Conservation (phyloP, 2,113 vertebrate genomes). For the Boulengeromyrus knoepffleri region DNA sequence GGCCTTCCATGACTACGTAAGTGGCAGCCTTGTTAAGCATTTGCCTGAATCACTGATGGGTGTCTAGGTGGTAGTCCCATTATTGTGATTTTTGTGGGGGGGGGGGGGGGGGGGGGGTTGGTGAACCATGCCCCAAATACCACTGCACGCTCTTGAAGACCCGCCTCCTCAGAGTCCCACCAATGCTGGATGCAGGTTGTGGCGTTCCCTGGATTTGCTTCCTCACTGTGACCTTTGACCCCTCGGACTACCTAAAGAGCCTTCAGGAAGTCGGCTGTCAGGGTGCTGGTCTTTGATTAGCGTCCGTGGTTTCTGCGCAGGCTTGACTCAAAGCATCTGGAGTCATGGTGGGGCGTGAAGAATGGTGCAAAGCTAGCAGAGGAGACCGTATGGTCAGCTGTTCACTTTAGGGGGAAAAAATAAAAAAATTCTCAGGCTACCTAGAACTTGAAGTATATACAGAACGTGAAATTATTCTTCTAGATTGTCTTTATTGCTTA, state of each 20-base stretch:
- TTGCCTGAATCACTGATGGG: not conserved
- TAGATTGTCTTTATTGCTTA: not conserved
- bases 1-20: constrained; percentile 83
- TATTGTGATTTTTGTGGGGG: not conserved
- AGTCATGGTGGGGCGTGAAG: constrained; percentile 3
- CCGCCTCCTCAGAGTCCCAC: not conserved
- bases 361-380: constrained; percentile 11
- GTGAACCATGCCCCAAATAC: not conserved
- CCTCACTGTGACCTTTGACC: constrained; percentile 34
- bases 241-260: constrained; percentile 33
- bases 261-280: constrained; percentile 41
- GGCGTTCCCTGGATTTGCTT: constrained; percentile 32
- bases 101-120: too few relatives aligned
- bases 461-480: not conserved
- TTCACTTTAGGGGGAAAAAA: constrained; percentile 31
- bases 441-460: not conserved
- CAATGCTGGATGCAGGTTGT: not conserved
- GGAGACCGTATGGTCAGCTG: constrained; percentile 28
- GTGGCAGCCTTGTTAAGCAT: constrained; percentile 51
- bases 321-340: constrained; percentile 48
- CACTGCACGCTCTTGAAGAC: not conserved
- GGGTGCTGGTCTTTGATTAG: constrained; percentile 42
- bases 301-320: constrained; percentile 37
- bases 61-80: not conserved
- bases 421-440: not conserved